phyloP scores from a whole-genome alignment of 2,797 vertebrate genomes.

The Muscicapa comitata region DNA sequence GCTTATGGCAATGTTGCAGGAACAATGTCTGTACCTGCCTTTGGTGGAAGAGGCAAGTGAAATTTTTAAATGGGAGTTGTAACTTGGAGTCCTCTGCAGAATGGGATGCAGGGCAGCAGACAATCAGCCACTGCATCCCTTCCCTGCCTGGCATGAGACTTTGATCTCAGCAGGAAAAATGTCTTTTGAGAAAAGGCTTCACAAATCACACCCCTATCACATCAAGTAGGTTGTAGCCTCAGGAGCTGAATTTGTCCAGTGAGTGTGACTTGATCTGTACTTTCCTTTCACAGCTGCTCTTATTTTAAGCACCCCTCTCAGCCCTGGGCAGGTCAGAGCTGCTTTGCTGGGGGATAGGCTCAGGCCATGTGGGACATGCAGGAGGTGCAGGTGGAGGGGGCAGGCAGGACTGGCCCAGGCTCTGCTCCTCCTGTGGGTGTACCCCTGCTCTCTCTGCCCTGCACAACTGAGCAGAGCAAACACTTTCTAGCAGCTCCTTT shows the following conservation, averaged over 20 bases:
- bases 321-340: not conserved
- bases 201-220: not conserved
- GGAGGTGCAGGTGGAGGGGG: not conserved
- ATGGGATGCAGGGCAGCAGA: not conserved
- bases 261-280: not conserved
- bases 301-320: not conserved
- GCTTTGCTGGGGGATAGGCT: not conserved
- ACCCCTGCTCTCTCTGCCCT: not conserved
- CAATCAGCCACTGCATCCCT: not conserved
- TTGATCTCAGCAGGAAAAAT: not conserved
- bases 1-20: not conserved
- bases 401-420: not conserved
- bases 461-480: fast-evolving
- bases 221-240: not conserved
- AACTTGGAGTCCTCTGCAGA: not conserved
- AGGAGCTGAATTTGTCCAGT: not conserved
- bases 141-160: not conserved
- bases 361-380: fast-evolving
- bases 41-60: not conserved
- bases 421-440: fast-evolving
- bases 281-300: not conserved
- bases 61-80: not conserved
- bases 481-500: not conserved
- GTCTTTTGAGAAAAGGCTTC: not conserved
- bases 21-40: fast-evolving